These are phyloP conservation scores for Pterostichus madidus DNA, from an alignment of 2,888 invertebrate species.

Conservation along the genomic window DNA sequence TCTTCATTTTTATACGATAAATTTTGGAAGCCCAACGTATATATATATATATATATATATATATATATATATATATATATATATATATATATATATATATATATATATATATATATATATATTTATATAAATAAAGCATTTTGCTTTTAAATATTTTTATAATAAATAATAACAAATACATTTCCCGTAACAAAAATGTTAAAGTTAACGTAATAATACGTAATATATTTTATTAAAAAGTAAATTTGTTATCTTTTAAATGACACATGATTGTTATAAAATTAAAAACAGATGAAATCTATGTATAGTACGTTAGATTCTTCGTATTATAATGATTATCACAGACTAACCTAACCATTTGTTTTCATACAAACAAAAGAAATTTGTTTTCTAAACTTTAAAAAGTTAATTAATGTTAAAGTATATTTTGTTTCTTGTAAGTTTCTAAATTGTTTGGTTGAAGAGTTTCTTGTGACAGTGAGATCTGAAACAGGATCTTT, in stretches of 20 bases:
- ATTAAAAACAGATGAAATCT: neutral
- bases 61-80: neutral
- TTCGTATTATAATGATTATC: slow-evolving; percentile 16
- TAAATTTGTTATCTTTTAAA: neutral
- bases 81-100: neutral
- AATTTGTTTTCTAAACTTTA: neutral
- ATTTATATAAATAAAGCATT: slow-evolving; percentile 14
- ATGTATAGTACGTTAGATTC: neutral
- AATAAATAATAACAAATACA: slow-evolving; percentile 7
- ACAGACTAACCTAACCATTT: slow-evolving; percentile 47
- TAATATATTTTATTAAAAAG: neutral
- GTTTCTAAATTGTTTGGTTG: slow-evolving; percentile 42
- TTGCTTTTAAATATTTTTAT: neutral
- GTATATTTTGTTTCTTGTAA: slow-evolving; percentile 29
- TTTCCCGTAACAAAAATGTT: too few species aligned
- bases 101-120: neutral
- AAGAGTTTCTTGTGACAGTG: slow-evolving; percentile 55
- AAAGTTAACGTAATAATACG: neutral
- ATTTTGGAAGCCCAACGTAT: slow-evolving; percentile 24
- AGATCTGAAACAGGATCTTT: slow-evolving; percentile 32
- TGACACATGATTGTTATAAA: neutral
- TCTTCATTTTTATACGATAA: slow-evolving; percentile 9
- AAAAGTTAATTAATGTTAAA: slow-evolving; percentile 20
- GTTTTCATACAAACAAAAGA: slow-evolving; percentile 6
- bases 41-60: neutral